A percentile compares a stretch with the other conserved stretches of the same genome.
Conservation (phyloP, 2,888 invertebrate genomes). For the Unio delphinus region DNA sequence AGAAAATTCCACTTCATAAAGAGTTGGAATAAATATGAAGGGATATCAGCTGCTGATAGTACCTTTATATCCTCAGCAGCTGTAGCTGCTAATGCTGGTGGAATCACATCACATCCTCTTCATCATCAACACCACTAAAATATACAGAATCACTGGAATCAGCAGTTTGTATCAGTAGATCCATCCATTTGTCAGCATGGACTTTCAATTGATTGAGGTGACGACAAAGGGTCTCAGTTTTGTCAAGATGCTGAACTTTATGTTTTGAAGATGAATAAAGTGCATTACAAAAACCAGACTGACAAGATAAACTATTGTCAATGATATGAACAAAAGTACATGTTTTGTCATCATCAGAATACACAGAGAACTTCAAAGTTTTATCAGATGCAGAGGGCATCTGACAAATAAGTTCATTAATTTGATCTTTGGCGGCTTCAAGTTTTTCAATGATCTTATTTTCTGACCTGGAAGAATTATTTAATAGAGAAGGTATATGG, state of each 20-base stretch:
- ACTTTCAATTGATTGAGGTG: slow-evolving; percentile 2
- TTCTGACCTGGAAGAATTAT: too few relatives aligned
- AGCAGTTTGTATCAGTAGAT: not conserved
- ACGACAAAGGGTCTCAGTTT: not conserved
- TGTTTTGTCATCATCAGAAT: too few relatives aligned
- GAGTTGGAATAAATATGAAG: too few relatives aligned
- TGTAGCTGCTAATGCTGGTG: not conserved
- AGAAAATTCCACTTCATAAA: too few relatives aligned
- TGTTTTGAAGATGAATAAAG: not conserved
- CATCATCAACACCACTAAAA: not conserved
- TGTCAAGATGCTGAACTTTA: not conserved
- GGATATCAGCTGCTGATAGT: not conserved
- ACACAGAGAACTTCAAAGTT: too few relatives aligned
- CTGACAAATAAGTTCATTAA: too few relatives aligned
- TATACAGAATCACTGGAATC: slow-evolving; percentile 1
- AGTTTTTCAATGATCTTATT: too few relatives aligned
- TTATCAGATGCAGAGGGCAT: too few relatives aligned
- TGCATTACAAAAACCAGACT: too few relatives aligned
- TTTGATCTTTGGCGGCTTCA: too few relatives aligned
- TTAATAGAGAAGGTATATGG: not conserved
- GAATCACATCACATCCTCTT: not conserved
- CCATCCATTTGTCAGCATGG: not conserved
- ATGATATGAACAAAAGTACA: too few relatives aligned
- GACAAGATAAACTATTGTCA: too few relatives aligned
- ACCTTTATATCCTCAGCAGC: not conserved